phyloP scores from a whole-genome alignment of 2,797 vertebrate genomes.

The Acanthurus tractus region DNA sequence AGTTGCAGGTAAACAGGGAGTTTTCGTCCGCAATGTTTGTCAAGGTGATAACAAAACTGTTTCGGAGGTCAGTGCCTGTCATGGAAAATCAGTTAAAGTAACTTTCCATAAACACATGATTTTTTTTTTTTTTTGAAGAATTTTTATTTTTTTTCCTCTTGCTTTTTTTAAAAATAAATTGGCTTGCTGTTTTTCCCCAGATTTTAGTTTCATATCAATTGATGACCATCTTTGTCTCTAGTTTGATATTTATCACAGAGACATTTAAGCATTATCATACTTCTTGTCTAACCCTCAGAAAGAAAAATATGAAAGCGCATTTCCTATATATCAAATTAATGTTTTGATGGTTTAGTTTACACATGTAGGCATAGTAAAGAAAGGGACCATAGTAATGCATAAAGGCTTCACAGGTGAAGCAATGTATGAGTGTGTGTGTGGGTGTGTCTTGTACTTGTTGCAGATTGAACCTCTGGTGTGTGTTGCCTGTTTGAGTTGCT shows the following conservation, averaged over 20 bases:
- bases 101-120: neutral
- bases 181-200: neutral
- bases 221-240: neutral
- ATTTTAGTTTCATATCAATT: neutral
- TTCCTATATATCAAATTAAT: neutral
- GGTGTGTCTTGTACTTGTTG: neutral
- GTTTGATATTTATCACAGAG: neutral
- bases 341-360: neutral
- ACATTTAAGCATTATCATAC: neutral
- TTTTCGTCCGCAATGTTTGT: too few species aligned
- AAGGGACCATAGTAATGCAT: accelerated
- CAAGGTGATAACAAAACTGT: too few species aligned
- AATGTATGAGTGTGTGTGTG: neutral
- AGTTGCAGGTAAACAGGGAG: too few species aligned
- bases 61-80: too few species aligned
- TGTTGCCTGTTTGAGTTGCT: neutral
- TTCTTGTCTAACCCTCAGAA: neutral
- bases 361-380: neutral
- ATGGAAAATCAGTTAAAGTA: too few species aligned
- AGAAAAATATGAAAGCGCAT: neutral
- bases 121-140: too few species aligned
- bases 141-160: neutral
- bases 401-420: neutral
- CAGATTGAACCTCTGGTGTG: neutral
- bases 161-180: neutral